Percentiles rank a stretch among this genome's conserved stretches.
Evolutionary conservation across 2,797 vertebrate species (phyloP).

Genomic region (Graptemys geographica): DNA sequence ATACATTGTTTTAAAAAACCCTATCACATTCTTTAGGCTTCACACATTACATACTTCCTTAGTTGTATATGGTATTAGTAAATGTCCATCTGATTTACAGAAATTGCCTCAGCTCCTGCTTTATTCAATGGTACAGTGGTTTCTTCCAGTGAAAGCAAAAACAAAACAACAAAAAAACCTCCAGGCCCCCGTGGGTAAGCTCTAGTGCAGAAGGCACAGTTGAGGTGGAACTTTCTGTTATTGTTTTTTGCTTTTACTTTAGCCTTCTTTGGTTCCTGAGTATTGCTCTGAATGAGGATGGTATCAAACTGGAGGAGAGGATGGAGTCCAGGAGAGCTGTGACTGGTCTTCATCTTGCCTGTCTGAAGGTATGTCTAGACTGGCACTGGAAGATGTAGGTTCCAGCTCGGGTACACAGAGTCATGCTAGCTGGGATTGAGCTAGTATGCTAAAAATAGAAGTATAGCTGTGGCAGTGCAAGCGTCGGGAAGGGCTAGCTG

Average conservation of each 20-base stretch:
- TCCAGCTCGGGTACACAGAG: not conserved
- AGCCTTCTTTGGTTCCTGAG: not conserved
- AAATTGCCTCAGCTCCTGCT: not conserved
- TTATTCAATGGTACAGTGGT: not conserved
- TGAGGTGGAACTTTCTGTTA: not conserved
- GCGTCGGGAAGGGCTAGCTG: not conserved
- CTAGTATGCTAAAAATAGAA: not conserved
- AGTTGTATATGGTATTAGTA: not conserved
- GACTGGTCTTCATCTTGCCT: fast-evolving
- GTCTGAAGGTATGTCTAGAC: not conserved
- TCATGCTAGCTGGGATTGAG: not conserved
- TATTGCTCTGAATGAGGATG: not conserved
- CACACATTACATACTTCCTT: not conserved
- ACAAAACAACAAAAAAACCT: not conserved
- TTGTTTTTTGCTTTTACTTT: not conserved
- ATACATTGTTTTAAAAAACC: not conserved
- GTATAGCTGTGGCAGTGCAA: not conserved
- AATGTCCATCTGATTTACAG: not conserved
- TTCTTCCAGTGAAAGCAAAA: not conserved
- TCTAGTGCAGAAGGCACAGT: not conserved
- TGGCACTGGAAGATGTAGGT: not conserved
- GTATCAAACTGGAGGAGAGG: not conserved
- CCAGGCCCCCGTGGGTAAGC: not conserved
- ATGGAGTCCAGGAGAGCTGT: fast-evolving
- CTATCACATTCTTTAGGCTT: not conserved